These are phyloP conservation scores for Aphodius granarius DNA, from an alignment of 2,888 invertebrate genomes.

Conservation along the genomic window DNA sequence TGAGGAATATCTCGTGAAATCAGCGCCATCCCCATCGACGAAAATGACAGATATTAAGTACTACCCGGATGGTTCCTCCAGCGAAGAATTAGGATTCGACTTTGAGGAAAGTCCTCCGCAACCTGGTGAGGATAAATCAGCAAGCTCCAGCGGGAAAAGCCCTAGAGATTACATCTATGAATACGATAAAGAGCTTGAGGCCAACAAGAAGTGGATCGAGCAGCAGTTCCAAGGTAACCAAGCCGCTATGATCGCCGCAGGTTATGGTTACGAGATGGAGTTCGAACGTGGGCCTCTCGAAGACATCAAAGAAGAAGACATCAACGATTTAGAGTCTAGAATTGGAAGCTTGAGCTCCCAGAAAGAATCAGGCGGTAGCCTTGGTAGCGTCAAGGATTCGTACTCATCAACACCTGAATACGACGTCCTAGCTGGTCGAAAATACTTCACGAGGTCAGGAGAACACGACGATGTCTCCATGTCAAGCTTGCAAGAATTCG, in stretches of 20 bases:
- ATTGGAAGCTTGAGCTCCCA: constrained; percentile 79
- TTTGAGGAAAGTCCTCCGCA: constrained; percentile 68
- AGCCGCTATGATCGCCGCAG: constrained; percentile 61
- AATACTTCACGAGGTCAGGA: constrained; percentile 78
- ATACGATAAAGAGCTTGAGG: constrained; percentile 66
- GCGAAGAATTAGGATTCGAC: constrained; percentile 68
- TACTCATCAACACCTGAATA: constrained; percentile 92
- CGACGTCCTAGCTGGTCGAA: constrained; percentile 80
- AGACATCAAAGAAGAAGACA: constrained; percentile 91
- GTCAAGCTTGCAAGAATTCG: constrained; percentile 93
- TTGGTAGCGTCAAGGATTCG: constrained; percentile 80
- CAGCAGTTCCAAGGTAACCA: constrained; percentile 82
- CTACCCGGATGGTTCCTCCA: constrained; percentile 56
- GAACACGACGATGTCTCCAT: constrained; percentile 92
- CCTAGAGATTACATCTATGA: constrained; percentile 50
- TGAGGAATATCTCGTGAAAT: constrained; percentile 69
- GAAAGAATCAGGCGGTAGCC: constrained; percentile 77
- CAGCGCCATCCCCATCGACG: constrained; percentile 65
- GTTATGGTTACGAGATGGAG: constrained; percentile 73
- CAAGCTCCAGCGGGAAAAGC: constrained; percentile 45
- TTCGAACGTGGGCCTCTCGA: constrained; percentile 82
- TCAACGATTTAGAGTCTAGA: constrained; percentile 80
- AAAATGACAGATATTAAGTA: constrained; percentile 56
- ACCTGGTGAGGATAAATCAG: constrained; percentile 41
- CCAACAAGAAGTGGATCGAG: constrained; percentile 86